A percentile compares a stretch with the other conserved stretches of the same genome.
These are phyloP conservation scores for Pygoscelis antarcticus DNA, from an alignment of 2,113 vertebrate species.

Conservation along the genomic window DNA sequence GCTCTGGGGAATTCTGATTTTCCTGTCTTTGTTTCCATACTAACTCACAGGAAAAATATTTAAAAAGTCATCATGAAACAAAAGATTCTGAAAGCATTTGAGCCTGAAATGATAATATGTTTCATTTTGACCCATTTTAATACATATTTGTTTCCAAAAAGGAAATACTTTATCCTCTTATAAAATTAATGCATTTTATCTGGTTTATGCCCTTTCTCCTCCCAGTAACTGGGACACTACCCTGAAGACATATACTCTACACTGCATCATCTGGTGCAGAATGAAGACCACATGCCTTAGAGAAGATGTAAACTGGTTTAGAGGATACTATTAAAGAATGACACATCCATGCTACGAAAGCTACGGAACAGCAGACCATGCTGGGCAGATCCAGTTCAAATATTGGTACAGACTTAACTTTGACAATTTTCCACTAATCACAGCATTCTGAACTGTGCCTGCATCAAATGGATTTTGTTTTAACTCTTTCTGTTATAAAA, in stretches of 20 bases:
- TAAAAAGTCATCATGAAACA: not conserved
- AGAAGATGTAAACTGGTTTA: not conserved
- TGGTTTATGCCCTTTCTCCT: not conserved
- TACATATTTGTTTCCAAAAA: not conserved
- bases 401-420: not conserved
- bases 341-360: not conserved
- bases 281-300: not conserved
- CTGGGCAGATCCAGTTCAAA: not conserved
- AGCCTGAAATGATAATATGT: not conserved
- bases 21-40: slow-evolving; percentile 47
- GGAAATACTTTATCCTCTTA: not conserved
- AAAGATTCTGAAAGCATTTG: not conserved
- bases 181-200: not conserved
- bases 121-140: not conserved
- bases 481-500: not conserved
- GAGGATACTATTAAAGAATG: not conserved
- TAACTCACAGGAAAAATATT: slow-evolving; percentile 15
- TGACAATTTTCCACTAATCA: not conserved
- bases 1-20: slow-evolving; percentile 36
- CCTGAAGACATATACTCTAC: not conserved
- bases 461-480: not conserved
- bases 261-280: not conserved
- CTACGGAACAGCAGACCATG: not conserved
- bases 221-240: not conserved
- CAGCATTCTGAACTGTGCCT: not conserved